These are phyloP conservation scores for Hippolais icterina DNA, from an alignment of 2,113 vertebrate genomes.

Conservation along the genomic window DNA sequence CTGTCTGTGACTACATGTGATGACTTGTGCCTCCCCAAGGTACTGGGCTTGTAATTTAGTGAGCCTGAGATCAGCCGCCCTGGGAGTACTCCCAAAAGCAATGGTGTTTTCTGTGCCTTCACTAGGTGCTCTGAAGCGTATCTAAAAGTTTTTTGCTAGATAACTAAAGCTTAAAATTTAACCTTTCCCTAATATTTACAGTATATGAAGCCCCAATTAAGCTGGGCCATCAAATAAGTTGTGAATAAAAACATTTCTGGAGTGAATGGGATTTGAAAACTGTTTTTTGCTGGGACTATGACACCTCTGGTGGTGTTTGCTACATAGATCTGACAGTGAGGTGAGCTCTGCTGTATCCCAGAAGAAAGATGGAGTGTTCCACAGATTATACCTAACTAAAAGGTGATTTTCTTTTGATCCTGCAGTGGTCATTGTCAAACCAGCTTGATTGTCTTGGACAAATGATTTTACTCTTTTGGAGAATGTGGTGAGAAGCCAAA, in stretches of 20 bases:
- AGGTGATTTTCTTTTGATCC: neutral
- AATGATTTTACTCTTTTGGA: neutral
- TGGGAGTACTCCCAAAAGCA: neutral
- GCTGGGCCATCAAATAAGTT: neutral
- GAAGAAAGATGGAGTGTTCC: neutral
- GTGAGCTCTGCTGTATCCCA: neutral
- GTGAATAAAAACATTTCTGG: neutral
- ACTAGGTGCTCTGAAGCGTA: neutral
- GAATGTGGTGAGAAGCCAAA: neutral
- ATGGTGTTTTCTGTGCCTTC: neutral
- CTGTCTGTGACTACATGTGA: neutral
- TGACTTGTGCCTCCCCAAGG: neutral
- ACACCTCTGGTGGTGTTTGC: neutral
- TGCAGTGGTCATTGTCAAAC: neutral
- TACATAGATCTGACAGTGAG: neutral
- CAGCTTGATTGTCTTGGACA: neutral
- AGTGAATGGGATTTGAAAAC: neutral
- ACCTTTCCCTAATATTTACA: neutral
- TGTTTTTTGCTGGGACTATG: neutral
- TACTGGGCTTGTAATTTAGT: rapidly evolving
- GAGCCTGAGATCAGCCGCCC: neutral
- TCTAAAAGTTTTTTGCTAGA: neutral
- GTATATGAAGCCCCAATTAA: neutral
- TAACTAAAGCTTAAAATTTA: neutral
- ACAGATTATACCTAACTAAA: neutral